Evolutionary conservation across 1,140 invertebrate species (phyloP), one percentile per base, ranked within the genome.

Genomic region (Prorops nasuta): DNA sequence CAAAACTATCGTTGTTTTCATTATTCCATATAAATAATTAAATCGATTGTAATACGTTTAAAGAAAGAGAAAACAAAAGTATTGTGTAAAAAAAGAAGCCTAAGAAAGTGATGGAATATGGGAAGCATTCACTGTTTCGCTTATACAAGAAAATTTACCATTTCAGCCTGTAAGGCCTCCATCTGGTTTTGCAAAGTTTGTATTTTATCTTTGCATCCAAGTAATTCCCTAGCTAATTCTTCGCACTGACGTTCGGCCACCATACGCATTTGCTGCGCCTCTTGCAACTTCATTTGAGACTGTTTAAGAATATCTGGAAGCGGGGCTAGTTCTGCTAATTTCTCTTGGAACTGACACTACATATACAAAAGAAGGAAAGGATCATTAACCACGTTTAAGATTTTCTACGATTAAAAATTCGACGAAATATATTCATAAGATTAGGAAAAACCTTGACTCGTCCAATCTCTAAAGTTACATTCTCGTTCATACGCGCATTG

Each of bases 401-500:
- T 31, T 19, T 32, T 18, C 20, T 21, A 39, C 31, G 14, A 38
- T 60, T 65, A 37, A 31, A 49, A 54, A 38, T 32, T 20, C 32
- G 34, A 4, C 32, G 24, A 28, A 28, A 28, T 28, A 28, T 6
- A 28, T 6, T 4, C 4, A 28, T 28, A 28, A 6, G 24, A n/a
- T n/a, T n/a, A n/a, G n/a, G n/a, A n/a, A n/a, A 71, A 72, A 85
- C 84, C 65, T 89, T 89, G 4, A 89, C 85, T 50, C 83, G 73
- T 54, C 86, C 83, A 32, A 90, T 87, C 73, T 90, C 88, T 8
- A 84, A 65, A 53, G 85, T 86, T 19, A 89, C 86, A 65, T 90
- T 87, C 66, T 89, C 86, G 52, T 85, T 86, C 59, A 89, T 87
- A 43, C 86, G 74, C 4, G 82, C 83, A 55, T 88, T 88, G 54